Base-by-base conservation (phyloP, 2,113 vertebrate species). In the Pavo muticus region DNA sequence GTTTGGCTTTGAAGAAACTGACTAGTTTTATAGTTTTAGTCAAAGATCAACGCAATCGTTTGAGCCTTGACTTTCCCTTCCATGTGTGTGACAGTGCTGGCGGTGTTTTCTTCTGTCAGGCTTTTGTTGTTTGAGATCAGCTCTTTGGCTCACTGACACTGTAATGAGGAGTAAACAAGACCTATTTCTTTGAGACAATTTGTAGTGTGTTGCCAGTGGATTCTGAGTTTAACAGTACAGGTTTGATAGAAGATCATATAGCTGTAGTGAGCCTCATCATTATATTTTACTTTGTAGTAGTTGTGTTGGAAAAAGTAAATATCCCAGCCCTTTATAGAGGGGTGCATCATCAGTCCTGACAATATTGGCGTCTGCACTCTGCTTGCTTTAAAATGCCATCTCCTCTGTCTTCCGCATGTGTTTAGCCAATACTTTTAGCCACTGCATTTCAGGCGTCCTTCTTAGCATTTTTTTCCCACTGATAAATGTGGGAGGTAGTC, bases 81-180 rank as follows among this genome's bases (percentile, higher is more conserved):
- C 52, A 69, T 63, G 52, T 93, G 69, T 48, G 61, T 95, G 91
- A 94, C 88, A 91, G 93, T 86, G 69, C 79, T 67, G 65, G 72
- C 3, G 1, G 81, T 57, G 19, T 91, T 94, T 88, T 93, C 18
- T 84, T 70, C 83, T 95, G 79, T 91, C 82, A 86, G 84, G 85
- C 94, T 94, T 96, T 95, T 94, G 93, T 95, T 91, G 94, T 93
- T 91, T 57, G 56, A 88, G 81, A 95, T 95, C 74, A 94, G 8
- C 64, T 90, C 78, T 90, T 91, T 86, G 90, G 80, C 91, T 94
- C 64, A 40, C 72, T 95, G 95, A 83, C 76, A 52, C 69, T 68
- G 72, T 94, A 93, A 94, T 86, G 57, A 95, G 79, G 23, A 91
- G 57, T 95, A 95, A 97, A 95, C 87, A 94, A 95, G 61, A 61